Base-by-base conservation (phyloP, 2,888 invertebrate species). In the Pinctada fucata region DNA sequence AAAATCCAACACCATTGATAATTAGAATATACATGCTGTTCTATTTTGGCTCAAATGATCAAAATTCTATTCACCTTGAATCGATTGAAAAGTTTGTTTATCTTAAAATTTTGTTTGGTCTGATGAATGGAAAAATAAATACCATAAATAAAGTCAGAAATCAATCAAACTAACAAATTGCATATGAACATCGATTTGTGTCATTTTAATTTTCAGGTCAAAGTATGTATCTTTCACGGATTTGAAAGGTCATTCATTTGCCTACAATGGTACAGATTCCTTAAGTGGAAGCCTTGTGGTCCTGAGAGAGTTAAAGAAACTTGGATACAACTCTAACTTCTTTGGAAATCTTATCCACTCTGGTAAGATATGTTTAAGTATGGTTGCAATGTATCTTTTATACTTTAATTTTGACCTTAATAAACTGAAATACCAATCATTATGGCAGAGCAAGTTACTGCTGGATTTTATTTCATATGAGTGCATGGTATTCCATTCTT, bases 201-300 rank as follows among this genome's bases (percentile, higher is more conserved):
- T 68, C 4, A 49, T 47, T 79, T 82, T 75, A 3, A 67, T 31
- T 8, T 82, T 80, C 82, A 90, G 90, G 70, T 47, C 71, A 5
- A 87, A 85, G 50, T 89, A 84, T 77, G 88, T 88, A 47, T 84
- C 84, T 6, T 79, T 90, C 68, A 79, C 84, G 66, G 85, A 88
- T 71, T 76, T 90, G 48, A 84, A 87, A 72, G 90, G 90, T 3
- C 86, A 86, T 73, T 84, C 82, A 2, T 88, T 86, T 83, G 90
- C 86, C 0, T 90, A 85, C 76, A 87, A 82, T 73, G 82, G 88
- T n/a, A 72, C 79, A 0, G 72, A 72, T 3, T 90, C 90, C 4
- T 72, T 88, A 47, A 87, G 89, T 75, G 87, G 89, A 31, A 84
- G 84, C 69, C 76, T 85, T 48, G 75, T 85, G 31, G 84, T 88